Evolutionary conservation across 2,797 vertebrate species (phyloP).

Genomic region (Eleutherodactylus coqui): DNA sequence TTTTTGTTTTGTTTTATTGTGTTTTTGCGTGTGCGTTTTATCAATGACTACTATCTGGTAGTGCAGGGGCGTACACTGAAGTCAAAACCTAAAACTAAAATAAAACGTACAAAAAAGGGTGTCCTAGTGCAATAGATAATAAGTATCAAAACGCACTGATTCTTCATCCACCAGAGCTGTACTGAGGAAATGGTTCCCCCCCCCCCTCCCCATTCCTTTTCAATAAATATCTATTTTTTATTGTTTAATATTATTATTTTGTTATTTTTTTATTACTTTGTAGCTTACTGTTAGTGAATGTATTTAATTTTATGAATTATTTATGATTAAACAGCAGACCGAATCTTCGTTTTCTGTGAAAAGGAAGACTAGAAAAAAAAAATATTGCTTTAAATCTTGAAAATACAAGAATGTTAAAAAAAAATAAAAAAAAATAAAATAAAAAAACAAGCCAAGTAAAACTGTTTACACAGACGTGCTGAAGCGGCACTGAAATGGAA

Average conservation of each 20-base stretch:
- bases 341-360: slow-evolving; percentile 99
- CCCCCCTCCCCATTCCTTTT: slow-evolving; percentile 94
- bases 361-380: slow-evolving; percentile 95
- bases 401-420: slow-evolving; percentile 93
- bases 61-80: slow-evolving; percentile 92
- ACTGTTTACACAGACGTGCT: slow-evolving; percentile 98
- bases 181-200: slow-evolving; percentile 89
- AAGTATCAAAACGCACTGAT: slow-evolving; percentile 95
- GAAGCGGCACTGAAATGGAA: slow-evolving; percentile 89
- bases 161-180: slow-evolving; percentile 93
- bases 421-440: slow-evolving; percentile 78
- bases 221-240: slow-evolving; percentile 92
- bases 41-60: slow-evolving; percentile 85
- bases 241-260: slow-evolving; percentile 70
- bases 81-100: slow-evolving; percentile 86
- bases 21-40: slow-evolving; percentile 79
- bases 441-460: slow-evolving; percentile 99
- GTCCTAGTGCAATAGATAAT: slow-evolving; percentile 91
- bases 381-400: slow-evolving; percentile 97
- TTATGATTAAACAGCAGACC: slow-evolving; percentile 96
- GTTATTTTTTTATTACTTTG: slow-evolving; percentile 94
- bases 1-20: not conserved
- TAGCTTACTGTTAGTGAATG: slow-evolving; percentile 99
- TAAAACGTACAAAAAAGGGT: slow-evolving; percentile 79
- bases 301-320: slow-evolving; percentile 99